These are phyloP conservation scores for Argyrosomus japonicus DNA, from an alignment of 2,113 vertebrate genomes.

Conservation along the genomic window DNA sequence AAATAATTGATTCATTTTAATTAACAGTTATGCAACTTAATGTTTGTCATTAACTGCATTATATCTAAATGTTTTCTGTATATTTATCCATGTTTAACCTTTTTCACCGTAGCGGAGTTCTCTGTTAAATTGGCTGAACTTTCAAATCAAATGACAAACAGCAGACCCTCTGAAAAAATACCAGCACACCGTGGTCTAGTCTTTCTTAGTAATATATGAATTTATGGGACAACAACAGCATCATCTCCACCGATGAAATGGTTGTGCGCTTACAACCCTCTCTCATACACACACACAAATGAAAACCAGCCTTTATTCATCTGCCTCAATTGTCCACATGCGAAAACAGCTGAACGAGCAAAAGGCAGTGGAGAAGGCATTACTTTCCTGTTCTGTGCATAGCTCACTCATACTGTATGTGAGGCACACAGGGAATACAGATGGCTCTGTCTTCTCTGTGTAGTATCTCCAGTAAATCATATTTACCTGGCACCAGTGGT, in stretches of 20 bases:
- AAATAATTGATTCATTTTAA: not conserved
- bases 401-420: constrained; percentile 39
- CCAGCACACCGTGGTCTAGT: not conserved
- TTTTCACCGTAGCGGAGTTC: not conserved
- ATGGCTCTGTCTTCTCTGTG: constrained; percentile 40
- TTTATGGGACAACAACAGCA: constrained; percentile 15
- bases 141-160: constrained; percentile 18
- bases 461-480: constrained; percentile 7
- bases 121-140: not conserved
- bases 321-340: constrained; percentile 38
- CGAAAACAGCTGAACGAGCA: constrained; percentile 65
- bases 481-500: constrained; percentile 22
- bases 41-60: not conserved
- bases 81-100: not conserved
- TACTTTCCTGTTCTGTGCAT: constrained; percentile 13
- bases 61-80: not conserved
- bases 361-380: constrained; percentile 36
- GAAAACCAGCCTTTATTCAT: constrained; percentile 59
- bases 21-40: not conserved
- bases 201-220: constrained; percentile 14
- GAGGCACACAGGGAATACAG: constrained; percentile 43
- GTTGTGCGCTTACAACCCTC: not conserved
- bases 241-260: constrained; percentile 39
- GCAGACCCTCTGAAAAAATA: not conserved
- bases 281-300: constrained; percentile 23